Evolutionary conservation across 2,113 vertebrate species (phyloP), one percentile per base, ranked within the genome.

Genomic region (Campylorhamphus procurvoides): DNA sequence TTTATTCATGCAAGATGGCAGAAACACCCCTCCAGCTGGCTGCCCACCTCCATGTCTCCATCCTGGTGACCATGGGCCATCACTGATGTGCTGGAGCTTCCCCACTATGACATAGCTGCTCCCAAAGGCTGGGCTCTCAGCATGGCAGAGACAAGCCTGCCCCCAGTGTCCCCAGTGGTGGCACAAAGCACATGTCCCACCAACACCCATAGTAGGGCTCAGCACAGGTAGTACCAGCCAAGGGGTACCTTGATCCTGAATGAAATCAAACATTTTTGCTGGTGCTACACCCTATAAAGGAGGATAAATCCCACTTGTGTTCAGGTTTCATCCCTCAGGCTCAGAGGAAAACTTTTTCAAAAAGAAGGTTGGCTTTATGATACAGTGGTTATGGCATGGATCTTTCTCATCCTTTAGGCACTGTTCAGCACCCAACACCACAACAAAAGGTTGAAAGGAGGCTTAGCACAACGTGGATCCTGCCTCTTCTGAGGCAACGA

Each of bases 151-250:
- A 46, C 9, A 12, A 94, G 18, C 10, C 23, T 60, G 47, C 15
- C 35, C 17, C 1, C 0, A 6, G 16, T 14, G 68, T 49, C 40
- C 35, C 63, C 31, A 39, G n/a, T 0, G 1, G 53, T 68, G 24
- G 40, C 49, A 69, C 3, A 10, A 52, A 55, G 14, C 59, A 42
- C 5, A 0, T 11, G 24, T 47, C 28, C 37, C 47, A 66, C 33
- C 60, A 71, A 56, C 28, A 39, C 18, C 14, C 7, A 12, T 0
- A 74, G 40, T 39, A 78, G 44, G 59, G n/a, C 55, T 60, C 60
- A 44, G 60, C 46, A 53, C 31, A 37, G 60, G 52, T 11, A 52
- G 18, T 7, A 53, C 22, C 24, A 72, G 58, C 28, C 52, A 49
- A 75, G 31, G 83, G 47, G 18, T 53, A 44, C 13, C 33, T 25